Base-by-base conservation (phyloP, 2,797 vertebrate genomes). In the Hoplostethus atlanticus region DNA sequence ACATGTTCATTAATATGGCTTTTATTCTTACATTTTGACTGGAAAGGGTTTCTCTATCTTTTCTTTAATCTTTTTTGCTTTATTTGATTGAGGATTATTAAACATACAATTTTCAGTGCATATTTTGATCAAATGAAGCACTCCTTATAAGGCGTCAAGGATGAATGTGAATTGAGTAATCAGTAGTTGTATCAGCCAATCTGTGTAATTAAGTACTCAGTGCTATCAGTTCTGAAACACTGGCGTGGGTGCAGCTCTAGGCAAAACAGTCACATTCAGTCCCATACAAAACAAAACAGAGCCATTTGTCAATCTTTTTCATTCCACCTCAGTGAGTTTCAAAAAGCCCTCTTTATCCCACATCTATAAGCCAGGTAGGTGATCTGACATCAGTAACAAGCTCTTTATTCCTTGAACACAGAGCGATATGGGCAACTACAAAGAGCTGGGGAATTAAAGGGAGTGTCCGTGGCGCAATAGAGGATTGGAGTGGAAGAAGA, bases 401-500 rank as follows among this genome's bases (percentile, higher is more conserved):
- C 59, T 82, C 77, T 83, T 77, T 62, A 61, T 60, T 74, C 36
- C 54, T 73, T 70, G 51, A 71, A 81, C 62, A 63, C 58, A 17
- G 73, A 68, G 75, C 76, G 77, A 80, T 40, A 81, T 12, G 68
- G 54, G 58, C 58, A 70, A 30, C 77, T 64, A 79, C 69, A 85
- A 79, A 55, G 72, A 70, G 68, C 59, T 52, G 36, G 58, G 40
- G 10, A 60, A 70, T 67, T 21, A 21, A 72, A 66, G 82, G 64
- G 77, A 62, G 6, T 21, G 79, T 42, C 9, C 47, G 58, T 67
- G 59, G 54, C 78, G 85, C 72, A 88, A 76, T 58, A 77, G 73
- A 77, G 64, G 68, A 84, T 72, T 57, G 67, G 68, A 90, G 78
- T 80, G 84, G 87, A 89, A 90, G 87, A 72, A 78, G 64, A 77